Evolutionary conservation across 2,113 vertebrate species (phyloP), one percentile per base, ranked within the genome.

Genomic region (Trematocara stigmaticum): DNA sequence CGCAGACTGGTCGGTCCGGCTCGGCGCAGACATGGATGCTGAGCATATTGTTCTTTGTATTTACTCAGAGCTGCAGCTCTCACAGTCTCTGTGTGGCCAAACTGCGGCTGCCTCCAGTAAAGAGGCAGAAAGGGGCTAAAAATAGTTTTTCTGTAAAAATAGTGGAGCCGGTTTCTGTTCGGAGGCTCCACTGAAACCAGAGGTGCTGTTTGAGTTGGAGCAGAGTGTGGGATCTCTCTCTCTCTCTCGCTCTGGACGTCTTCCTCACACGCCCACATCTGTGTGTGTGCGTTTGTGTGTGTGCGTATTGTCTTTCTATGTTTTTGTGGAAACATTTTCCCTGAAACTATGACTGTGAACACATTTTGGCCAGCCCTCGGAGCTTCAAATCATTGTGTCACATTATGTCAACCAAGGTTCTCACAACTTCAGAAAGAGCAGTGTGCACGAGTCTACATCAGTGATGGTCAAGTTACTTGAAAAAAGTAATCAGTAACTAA

Each of bases 181-280:
- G 55, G 79, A 90, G 88, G 59, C 85, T 88, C 86, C 78, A 78
- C 31, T 71, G 85, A 88, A 89, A 89, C 84, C 87, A 82, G 88
- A 86, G 34, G 66, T 35, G 1, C 3, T 94, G 93, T 94, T 93
- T 93, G 89, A 59, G 23, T 93, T 94, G 93, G 93, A 92, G 31
- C 84, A 1, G 35, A 86, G 49, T 88, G 92, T 91, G 87, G 83
- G 90, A 93, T 64, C 64, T 16, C 23, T 66, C 51, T 66, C 51
- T 79, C 53, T 92, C 83, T 1, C 38, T 4, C 5, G 15, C 40
- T 74, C 84, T 89, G 88, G 79, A 84, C 29, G 23, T 34, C 47
- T 35, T 51, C 80, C 85, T 84, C 74, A 12, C 57, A 80, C 82
- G 20, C 89, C 83, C 83, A 85, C 78, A 10, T 29, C 23, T 55